Evolutionary conservation across 2,797 vertebrate genomes (phyloP), one percentile per base, ranked within the genome.

Genomic region (Sarcophilus harrisii): DNA sequence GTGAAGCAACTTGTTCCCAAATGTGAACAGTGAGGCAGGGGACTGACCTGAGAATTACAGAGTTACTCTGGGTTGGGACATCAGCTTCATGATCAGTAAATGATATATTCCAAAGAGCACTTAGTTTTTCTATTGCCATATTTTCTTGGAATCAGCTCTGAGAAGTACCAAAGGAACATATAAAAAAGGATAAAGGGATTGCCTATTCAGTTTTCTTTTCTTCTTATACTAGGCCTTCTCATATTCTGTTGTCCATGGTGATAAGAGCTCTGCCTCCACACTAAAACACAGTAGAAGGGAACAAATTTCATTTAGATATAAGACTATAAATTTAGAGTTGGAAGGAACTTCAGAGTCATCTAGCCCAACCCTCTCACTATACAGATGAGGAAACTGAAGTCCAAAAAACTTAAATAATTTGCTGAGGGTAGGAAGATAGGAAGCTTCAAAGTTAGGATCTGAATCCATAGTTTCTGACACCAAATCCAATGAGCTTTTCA

Each of bases 1-100:
- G 13, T 91, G n/a, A 62, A 95, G 59, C 60, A 90, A 97, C 55
- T 57, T 90, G 57, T 91, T 96, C 95, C 92, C 81, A 96, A 94
- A 87, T 12, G 92, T 5, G 89, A 49, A 49, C 21, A 49, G 14
- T 45, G 27, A 92, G 21, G 29, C 10, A 58, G 54, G 13, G 10
- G 24, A 54, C 11, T 95, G 49, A 90, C 49, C 29, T 6, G 5
- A 89, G 0, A 91, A 29, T 21, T 3, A 90, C 58, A 57, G 55
- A 90, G 52, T 49, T 49, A 1, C 93, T 90, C 58, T 32, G 58
- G 49, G 16, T 49, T 66, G 0, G 0, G 4, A n/a, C 90, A 58
- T 59, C 87, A 90, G 96, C 38, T 11, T 87, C 58, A 57, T 11
- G 52, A 30, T 94, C 90, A 92, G 73, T 91, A 92, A 94, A 87